phyloP scores from a whole-genome alignment of 2,888 invertebrate genomes.

The Blastobasis adustella region DNA sequence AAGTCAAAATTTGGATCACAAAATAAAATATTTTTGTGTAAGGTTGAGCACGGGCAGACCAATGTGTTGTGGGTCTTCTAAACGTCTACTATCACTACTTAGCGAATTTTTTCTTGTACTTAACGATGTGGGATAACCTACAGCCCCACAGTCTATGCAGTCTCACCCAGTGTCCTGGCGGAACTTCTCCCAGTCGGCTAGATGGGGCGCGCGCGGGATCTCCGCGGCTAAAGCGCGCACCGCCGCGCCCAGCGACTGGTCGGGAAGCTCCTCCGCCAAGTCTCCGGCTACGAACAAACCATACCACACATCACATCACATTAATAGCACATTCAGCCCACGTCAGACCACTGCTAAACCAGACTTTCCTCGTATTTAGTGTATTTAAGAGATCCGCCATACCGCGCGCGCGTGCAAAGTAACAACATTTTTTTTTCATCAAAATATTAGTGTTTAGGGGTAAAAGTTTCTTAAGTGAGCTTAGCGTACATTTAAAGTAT shows the following conservation, averaged over 20 bases:
- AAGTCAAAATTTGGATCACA: no score
- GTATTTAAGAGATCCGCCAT: neutral
- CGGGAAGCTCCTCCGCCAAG: conserved; percentile 30
- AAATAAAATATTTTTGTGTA: no score
- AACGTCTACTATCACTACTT: no score
- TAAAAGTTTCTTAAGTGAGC: neutral
- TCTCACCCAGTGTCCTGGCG: conserved; percentile 54
- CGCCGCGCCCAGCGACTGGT: conserved; percentile 40
- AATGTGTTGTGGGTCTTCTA: no score
- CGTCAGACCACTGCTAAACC: no score
- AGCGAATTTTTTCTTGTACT: no score
- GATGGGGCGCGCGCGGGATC: conserved; percentile 48
- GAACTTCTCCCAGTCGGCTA: conserved; percentile 57
- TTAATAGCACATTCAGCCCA: no score
- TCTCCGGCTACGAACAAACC: conserved; percentile 20
- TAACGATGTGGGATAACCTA: no score
- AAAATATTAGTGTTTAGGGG: neutral
- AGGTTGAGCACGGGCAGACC: no score
- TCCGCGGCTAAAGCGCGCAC: conserved; percentile 50
- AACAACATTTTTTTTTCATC: no score
- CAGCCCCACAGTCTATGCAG: neutral
- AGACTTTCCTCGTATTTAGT: neutral
- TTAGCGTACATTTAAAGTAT: no score
- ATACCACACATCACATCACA: neutral
- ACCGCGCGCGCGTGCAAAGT: no score